phyloP scores from a whole-genome alignment of 2,797 vertebrate species.

The Luscinia megarhynchos region DNA sequence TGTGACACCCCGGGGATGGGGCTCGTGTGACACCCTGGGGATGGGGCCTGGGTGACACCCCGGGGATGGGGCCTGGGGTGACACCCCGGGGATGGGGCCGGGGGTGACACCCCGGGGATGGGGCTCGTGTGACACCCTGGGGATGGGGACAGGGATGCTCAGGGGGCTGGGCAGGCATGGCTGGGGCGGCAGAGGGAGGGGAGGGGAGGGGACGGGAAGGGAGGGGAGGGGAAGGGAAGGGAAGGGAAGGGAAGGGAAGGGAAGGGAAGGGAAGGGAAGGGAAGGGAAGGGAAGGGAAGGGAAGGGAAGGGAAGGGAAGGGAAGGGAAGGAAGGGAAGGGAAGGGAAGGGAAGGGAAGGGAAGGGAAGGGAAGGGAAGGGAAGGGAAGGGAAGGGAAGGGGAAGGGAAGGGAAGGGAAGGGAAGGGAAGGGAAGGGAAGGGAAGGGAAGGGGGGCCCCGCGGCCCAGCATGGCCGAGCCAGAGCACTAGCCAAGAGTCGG shows the following conservation, averaged over 20 bases:
- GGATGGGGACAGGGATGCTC: background rate
- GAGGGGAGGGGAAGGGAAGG: background rate
- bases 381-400: background rate
- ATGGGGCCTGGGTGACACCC: no score
- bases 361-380: background rate
- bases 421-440: background rate
- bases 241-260: background rate
- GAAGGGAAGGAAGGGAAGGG: background rate
- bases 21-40: background rate
- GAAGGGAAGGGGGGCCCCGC: background rate
- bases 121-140: no score
- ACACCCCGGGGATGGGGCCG: no score
- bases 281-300: background rate
- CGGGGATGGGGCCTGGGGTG: background rate
- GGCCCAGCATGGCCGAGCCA: conserved; percentile 48
- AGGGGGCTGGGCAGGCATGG: background rate
- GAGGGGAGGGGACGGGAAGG: background rate
- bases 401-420: background rate
- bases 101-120: background rate
- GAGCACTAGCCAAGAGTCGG: conserved; percentile 68
- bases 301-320: background rate
- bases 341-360: background rate
- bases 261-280: background rate
- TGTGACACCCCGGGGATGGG: no score
- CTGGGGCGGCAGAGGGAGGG: background rate